phyloP scores from a whole-genome alignment of 2,113 vertebrate genomes.

The Malurus alboscapulatus region DNA sequence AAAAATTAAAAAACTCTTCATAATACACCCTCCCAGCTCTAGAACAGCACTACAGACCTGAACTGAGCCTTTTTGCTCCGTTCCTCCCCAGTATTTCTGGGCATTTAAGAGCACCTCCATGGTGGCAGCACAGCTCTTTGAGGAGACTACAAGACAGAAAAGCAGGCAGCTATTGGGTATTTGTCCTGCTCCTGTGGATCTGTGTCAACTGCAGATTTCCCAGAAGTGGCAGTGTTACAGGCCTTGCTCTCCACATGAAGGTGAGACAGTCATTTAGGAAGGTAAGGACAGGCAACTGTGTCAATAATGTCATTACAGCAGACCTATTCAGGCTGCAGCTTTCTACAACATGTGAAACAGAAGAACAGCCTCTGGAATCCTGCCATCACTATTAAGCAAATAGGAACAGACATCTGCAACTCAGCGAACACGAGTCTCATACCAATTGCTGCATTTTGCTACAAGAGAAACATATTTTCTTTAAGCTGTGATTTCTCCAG shows the following conservation, averaged over 20 bases:
- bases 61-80: background rate
- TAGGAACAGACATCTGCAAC: slow-evolving; percentile 50
- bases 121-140: background rate
- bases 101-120: background rate
- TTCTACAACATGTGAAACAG: slow-evolving; percentile 14
- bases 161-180: background rate
- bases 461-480: background rate
- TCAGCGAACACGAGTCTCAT: slow-evolving; percentile 11
- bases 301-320: background rate
- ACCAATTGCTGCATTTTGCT: slow-evolving; percentile 18
- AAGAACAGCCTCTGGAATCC: slow-evolving; percentile 24
- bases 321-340: background rate
- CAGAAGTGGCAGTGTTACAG: background rate
- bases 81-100: background rate
- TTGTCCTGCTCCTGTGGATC: background rate
- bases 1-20: background rate
- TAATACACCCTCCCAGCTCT: background rate
- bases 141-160: background rate
- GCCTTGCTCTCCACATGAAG: background rate
- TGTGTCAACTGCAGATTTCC: background rate
- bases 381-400: slow-evolving; percentile 30
- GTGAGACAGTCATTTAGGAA: background rate
- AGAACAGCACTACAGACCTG: background rate
- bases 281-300: background rate
- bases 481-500: background rate